Conservation (phyloP, 2,797 vertebrate genomes). For the Cephalopachus bancanus region DNA sequence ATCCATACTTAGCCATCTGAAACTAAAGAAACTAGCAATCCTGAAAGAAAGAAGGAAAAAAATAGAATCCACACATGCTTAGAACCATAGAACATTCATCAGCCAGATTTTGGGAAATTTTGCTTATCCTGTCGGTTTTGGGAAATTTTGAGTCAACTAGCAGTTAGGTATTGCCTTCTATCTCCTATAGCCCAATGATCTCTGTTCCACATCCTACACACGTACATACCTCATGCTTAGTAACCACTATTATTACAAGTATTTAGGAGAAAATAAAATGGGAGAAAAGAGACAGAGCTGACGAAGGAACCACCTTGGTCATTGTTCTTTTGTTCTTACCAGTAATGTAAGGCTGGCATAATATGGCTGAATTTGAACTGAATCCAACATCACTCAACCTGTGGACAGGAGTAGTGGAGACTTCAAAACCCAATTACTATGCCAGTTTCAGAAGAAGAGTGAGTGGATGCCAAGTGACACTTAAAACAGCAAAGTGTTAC, state of each 20-base stretch:
- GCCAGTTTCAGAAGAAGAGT: neutral
- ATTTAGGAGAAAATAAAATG: neutral
- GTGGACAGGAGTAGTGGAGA: neutral
- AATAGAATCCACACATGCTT: neutral
- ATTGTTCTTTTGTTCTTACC: neutral
- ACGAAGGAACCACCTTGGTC: neutral
- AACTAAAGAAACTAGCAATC: constrained; percentile 12
- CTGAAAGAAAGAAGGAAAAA: neutral
- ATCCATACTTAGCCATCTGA: neutral
- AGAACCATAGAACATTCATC: neutral
- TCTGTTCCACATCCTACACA: neutral
- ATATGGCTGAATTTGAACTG: neutral
- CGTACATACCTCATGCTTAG: neutral
- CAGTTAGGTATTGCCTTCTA: neutral
- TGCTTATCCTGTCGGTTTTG: neutral
- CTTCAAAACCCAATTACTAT: neutral
- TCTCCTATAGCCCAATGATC: neutral
- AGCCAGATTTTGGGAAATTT: neutral
- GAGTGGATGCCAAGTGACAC: neutral
- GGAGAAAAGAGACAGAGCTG: neutral
- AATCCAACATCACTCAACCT: neutral
- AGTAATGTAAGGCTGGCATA: neutral
- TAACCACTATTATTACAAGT: neutral
- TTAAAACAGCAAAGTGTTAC: neutral
- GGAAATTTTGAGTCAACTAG: neutral